Base-by-base conservation (phyloP, 1,140 invertebrate genomes). In the Cotesia glomerata region DNA sequence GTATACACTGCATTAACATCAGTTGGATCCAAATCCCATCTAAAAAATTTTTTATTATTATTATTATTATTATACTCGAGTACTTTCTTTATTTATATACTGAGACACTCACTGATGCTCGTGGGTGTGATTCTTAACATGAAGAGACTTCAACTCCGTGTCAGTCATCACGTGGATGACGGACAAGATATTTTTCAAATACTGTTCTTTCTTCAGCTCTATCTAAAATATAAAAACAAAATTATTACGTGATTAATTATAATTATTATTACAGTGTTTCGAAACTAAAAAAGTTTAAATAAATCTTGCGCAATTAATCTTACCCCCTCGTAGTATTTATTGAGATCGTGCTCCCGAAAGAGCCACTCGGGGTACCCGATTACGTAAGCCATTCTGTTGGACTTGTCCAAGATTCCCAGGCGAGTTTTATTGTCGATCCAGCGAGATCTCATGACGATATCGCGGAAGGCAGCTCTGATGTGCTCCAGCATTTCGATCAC, bases 401-500 rank as follows among this genome's bases (percentile, higher is more conserved):
- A 91, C 83, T 96, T 96, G 74, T 91, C 89, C 45, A 94, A 86
- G 0, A 93, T 94, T 1, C 89, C 90, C n/a, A 86, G 58, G 88
- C 93, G 95, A 0, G 96, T 97, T 66, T 88, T 79, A 9, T 88
- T 82, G 82, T 97, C 95, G 93, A 98, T 95, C 96, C 96, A 98
- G 51, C 90, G 89, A 0, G 92, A 89, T 69, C 88, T 86, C 1
- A 89, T 84, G 0, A 98, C 89, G 7, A 95, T 83, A 26, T 92
- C 88, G 14, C 92, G 89, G 79, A 97, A 95, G 0, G 94, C 90
- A 11, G 90, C 85, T 83, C 93, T 91, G 74, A 97, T 93, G 78
- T 95, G 91, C 18, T 90, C 85, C 34, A 97, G 62, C 80, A 79
- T 86, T 56, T 80, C 81, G 8, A 59, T 52, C 13, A 86, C 80